Evolutionary conservation across 1,140 invertebrate genomes (phyloP), one percentile per base, ranked within the genome.

Genomic region (Panagrolaimus sp.): DNA sequence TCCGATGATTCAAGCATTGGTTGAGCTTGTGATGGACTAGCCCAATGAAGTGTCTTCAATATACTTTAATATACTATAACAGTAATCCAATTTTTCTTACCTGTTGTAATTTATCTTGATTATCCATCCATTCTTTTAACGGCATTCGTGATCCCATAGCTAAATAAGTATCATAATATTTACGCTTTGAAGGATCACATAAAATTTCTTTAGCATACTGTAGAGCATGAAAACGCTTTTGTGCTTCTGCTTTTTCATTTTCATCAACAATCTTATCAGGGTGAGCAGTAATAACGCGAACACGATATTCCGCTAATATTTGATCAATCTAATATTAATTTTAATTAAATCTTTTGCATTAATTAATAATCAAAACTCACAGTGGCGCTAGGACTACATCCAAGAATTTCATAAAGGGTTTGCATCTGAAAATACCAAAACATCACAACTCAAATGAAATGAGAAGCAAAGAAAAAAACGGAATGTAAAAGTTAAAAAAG

Each of bases 41-140:
- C 51, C 51, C 51, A 57, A 16, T 57, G 51, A 11, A 57, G 13
- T 25, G 51, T 57, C 51, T 57, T 14, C n/a, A 57, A 57, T n/a
- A 57, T 11, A 20, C 20, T 8, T 8, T 8, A n/a, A n/a, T n/a
- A n/a, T n/a, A n/a, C 11, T 27, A 20, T 57, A 20, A 11, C 4
- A 1, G 1, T n/a, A 2, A 9, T 57, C 51, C n/a, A 57, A 20
- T 2, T 23, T n/a, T 57, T 57, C 51, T 25, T 25, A 27, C 62
- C 62, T 63, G 62, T 43, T 63, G 62, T 13, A 63, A 20, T 63
- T 43, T 63, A 63, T 63, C 42, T 63, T 42, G 42, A 43, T 63
- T 63, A 27, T 63, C 62, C 62, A 63, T 63, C 62, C 62, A 63
- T 5, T 63, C 62, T 16, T 63, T 63, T 11, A 63, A 43, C 31